Percentiles rank a stretch among this genome's conserved stretches.
Conservation (phyloP, 2,797 vertebrate genomes). For the Delichon dasypus region DNA sequence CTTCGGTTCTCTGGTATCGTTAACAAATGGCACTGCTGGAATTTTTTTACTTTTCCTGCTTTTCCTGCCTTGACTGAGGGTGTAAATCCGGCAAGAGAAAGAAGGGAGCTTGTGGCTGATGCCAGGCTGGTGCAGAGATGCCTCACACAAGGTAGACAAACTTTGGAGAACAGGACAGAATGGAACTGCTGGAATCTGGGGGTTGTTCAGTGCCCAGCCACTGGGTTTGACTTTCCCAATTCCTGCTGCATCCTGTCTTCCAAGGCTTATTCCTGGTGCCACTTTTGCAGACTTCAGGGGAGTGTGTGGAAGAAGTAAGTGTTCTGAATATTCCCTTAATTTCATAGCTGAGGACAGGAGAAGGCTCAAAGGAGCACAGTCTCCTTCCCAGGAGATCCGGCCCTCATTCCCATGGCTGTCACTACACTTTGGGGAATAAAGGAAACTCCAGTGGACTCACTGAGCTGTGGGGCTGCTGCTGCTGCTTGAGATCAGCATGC, state of each 20-base stretch:
- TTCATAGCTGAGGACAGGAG: neutral
- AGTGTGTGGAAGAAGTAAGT: rapidly evolving
- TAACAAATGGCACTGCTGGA: too few relatives aligned
- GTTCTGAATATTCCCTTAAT: neutral
- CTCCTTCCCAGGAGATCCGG: neutral
- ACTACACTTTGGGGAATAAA: rapidly evolving
- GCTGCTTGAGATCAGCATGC: neutral
- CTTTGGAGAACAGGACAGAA: neutral
- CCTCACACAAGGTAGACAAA: neutral
- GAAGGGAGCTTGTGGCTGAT: rapidly evolving
- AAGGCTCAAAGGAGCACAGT: neutral
- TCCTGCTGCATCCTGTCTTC: neutral
- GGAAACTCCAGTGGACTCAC: neutral
- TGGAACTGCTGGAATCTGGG: too few relatives aligned
- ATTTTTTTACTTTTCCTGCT: rapidly evolving
- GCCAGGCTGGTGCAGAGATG: too few relatives aligned
- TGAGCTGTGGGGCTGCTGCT: rapidly evolving
- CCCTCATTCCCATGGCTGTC: neutral
- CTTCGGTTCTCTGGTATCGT: neutral
- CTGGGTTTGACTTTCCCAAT: neutral
- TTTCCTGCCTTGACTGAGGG: neutral
- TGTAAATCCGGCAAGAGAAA: neutral
- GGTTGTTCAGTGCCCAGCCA: neutral
- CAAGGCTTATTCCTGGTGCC: neutral
- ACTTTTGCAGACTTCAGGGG: neutral